These are phyloP conservation scores for Melolontha melolontha DNA, from an alignment of 2,888 invertebrate genomes.

Conservation along the genomic window DNA sequence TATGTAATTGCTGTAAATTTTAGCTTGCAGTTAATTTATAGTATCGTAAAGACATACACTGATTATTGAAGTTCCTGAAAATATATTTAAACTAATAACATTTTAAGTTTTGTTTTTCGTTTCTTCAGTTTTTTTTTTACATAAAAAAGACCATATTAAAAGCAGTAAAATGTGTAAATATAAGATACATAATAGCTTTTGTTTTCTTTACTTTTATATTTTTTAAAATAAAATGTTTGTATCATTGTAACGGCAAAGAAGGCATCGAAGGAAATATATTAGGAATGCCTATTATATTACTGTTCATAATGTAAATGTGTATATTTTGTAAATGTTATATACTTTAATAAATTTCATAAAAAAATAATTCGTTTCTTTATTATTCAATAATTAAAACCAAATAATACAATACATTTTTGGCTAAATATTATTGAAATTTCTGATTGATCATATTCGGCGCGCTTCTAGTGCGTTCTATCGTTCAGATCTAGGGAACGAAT, in stretches of 20 bases:
- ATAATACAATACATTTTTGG: too few relatives aligned
- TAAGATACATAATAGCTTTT: neutral
- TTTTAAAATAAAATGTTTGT: neutral
- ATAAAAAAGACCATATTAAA: slow-evolving; percentile 1
- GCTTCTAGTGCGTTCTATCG: too few relatives aligned
- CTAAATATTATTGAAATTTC: too few relatives aligned
- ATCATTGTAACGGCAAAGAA: slow-evolving; percentile 7
- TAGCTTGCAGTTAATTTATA: slow-evolving; percentile 19
- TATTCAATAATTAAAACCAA: too few relatives aligned
- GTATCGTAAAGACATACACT: slow-evolving; percentile 33
- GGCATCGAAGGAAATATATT: slow-evolving; percentile 21
- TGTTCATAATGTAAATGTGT: slow-evolving; percentile 41
- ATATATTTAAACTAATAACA: slow-evolving; percentile 25
- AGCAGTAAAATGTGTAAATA: slow-evolving; percentile 14
- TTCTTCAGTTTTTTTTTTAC: slow-evolving; percentile 27
- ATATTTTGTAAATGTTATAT: slow-evolving; percentile 56
- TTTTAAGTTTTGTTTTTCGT: slow-evolving; percentile 21
- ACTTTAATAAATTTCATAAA: slow-evolving; percentile 53
- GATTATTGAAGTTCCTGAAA: slow-evolving; percentile 29
- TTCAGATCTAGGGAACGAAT: too few relatives aligned
- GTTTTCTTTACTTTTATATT: slow-evolving; percentile 17
- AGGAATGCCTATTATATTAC: slow-evolving; percentile 10
- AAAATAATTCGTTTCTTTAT: neutral
- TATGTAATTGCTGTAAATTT: slow-evolving; percentile 24
- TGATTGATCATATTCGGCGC: too few relatives aligned